Percentiles rank a stretch among this genome's conserved stretches.
phyloP scores from a whole-genome alignment of 1,140 invertebrate species.

The Limonius californicus region DNA sequence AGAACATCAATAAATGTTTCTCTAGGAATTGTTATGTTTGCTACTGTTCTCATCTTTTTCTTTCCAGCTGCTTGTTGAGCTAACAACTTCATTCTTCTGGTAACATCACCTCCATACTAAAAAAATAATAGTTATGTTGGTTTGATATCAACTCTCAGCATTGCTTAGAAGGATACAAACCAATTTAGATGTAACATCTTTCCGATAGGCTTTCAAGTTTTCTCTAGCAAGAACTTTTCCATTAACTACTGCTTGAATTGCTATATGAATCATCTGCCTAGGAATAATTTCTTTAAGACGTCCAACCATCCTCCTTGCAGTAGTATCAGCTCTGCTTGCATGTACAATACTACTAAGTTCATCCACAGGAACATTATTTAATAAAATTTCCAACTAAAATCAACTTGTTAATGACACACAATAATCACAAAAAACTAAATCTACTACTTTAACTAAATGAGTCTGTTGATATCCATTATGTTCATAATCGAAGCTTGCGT shows the following conservation, averaged over 20 bases:
- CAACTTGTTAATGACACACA: conserved; percentile 6
- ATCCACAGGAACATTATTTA: conserved; percentile 81
- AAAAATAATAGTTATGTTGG: too few relatives aligned
- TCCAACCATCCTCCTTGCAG: conserved; percentile 66
- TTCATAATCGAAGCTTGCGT: conserved; percentile 98
- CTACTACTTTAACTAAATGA: conserved; percentile 71
- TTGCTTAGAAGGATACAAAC: conserved; percentile 58
- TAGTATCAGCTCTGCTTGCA: conserved; percentile 58
- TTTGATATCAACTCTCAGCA: too few relatives aligned
- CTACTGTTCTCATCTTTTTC: conserved; percentile 85
- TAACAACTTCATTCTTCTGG: conserved; percentile 84
- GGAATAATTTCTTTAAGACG: conserved; percentile 88
- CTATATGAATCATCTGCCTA: conserved; percentile 80
- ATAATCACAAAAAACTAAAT: too few relatives aligned
- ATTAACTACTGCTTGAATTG: conserved; percentile 83
- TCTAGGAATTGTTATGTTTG: conserved; percentile 85
- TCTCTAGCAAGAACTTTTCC: conserved; percentile 82
- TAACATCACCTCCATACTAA: conserved; percentile 91
- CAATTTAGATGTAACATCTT: conserved; percentile 91
- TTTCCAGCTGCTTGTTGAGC: conserved; percentile 90
- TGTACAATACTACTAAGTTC: conserved; percentile 87
- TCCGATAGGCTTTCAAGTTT: conserved; percentile 81
- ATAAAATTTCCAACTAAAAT: conserved; percentile 67
- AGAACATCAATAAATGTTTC: conserved; percentile 93
- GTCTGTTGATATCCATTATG: conserved; percentile 77